Percentiles rank a stretch among this genome's conserved stretches.
phyloP scores from a whole-genome alignment of 2,888 invertebrate species.

The Octonoba sinensis region DNA sequence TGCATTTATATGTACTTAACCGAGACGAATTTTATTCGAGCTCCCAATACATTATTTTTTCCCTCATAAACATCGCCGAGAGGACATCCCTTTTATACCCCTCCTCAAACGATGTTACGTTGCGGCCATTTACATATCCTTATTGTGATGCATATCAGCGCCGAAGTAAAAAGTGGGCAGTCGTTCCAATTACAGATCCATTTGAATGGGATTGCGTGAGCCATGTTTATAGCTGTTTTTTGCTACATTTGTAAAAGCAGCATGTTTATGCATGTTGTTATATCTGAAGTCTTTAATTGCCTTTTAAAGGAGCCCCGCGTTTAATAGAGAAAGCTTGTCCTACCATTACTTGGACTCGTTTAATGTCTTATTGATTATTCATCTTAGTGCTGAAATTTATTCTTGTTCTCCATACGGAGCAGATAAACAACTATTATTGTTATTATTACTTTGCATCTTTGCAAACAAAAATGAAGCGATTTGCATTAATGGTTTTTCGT shows the following conservation, averaged over 20 bases:
- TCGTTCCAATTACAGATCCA: conserved; percentile 57
- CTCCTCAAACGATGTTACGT: conserved; percentile 20
- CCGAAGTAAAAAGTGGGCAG: conserved; percentile 55
- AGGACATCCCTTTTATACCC: not conserved
- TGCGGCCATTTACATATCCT: conserved; percentile 54
- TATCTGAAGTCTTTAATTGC: conserved; percentile 62
- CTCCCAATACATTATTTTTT: conserved; percentile 7
- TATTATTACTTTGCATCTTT: conserved; percentile 63
- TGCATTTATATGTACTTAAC: conserved; percentile 5
- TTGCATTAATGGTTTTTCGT: conserved; percentile 64
- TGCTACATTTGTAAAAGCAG: conserved; percentile 52
- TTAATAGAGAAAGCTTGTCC: conserved; percentile 63
- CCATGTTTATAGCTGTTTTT: conserved; percentile 62
- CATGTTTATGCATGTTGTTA: conserved; percentile 64
- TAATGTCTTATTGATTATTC: conserved; percentile 64
- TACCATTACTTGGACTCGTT: conserved; percentile 58
- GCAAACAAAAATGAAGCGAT: conserved; percentile 63
- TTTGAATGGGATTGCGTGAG: conserved; percentile 61
- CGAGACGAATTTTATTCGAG: not conserved
- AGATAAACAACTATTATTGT: conserved; percentile 64
- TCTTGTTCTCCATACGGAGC: conserved; percentile 49
- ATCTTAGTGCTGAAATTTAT: conserved; percentile 59
- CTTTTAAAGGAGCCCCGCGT: conserved; percentile 60
- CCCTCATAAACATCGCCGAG: not conserved
- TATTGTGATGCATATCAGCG: conserved; percentile 60